Conservation (phyloP, 1,140 invertebrate genomes). For the Rhysida immarginata region DNA sequence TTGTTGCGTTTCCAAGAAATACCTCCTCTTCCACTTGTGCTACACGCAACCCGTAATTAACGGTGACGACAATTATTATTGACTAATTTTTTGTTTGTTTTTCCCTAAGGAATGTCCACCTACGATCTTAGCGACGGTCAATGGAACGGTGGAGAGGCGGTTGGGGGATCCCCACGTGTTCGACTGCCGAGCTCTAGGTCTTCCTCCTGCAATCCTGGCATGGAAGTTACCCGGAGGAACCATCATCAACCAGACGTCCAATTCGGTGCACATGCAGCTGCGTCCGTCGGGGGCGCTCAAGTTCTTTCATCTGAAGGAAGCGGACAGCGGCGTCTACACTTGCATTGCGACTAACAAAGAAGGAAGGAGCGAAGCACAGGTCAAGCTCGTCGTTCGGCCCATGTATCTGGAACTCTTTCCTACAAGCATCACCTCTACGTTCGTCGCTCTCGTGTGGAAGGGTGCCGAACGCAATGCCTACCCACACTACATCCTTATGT, state of each 20-base stretch:
- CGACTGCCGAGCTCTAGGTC: conserved; percentile 32
- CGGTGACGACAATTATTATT: too few species aligned
- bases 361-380: conserved; percentile 14
- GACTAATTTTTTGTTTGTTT: too few species aligned
- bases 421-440: conserved; percentile 25
- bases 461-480: conserved; percentile 29
- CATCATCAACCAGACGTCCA: conserved; percentile 22
- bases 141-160: conserved; percentile 23
- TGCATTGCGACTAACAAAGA: conserved; percentile 23
- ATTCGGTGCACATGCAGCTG: conserved; percentile 23
- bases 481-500: conserved; percentile 30
- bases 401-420: conserved; percentile 29
- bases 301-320: conserved; percentile 24
- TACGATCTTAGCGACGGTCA: conserved; percentile 23
- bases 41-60: too few species aligned
- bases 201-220: conserved; percentile 28
- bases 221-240: conserved; percentile 32
- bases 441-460: conserved; percentile 33
- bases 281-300: conserved; percentile 24
- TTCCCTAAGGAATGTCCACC: conserved; percentile 22
- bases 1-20: too few species aligned
- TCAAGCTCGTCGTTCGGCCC: conserved; percentile 20
- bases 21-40: too few species aligned
- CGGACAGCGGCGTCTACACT: conserved; percentile 21
- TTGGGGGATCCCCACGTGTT: conserved; percentile 29